Evolutionary conservation across 1,140 invertebrate species (phyloP).

Genomic region (Homalodisca vitripennis): DNA sequence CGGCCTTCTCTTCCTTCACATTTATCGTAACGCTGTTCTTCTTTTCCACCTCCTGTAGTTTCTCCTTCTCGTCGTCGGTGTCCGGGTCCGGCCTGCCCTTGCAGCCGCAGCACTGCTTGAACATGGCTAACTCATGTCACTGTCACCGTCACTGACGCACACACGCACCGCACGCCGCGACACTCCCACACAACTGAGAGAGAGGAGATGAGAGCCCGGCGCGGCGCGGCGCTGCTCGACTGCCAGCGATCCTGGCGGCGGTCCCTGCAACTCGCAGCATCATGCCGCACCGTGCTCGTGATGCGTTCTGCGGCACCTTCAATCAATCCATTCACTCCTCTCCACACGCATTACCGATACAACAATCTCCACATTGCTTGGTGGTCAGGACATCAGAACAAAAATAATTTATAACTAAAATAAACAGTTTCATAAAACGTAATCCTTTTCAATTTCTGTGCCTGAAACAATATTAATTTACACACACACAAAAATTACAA

Average conservation of each 20-base stretch:
- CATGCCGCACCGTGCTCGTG: too few species aligned
- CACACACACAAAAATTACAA: too few species aligned
- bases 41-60: neutral
- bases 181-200: neutral
- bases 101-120: slow-evolving; percentile 34
- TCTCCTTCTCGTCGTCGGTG: neutral
- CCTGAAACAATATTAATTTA: too few species aligned
- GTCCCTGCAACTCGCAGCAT: neutral
- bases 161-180: neutral
- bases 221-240: neutral
- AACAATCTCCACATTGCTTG: too few species aligned
- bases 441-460: too few species aligned
- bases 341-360: too few species aligned
- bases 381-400: too few species aligned
- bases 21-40: neutral
- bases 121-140: slow-evolving; percentile 22
- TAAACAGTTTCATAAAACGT: too few species aligned
- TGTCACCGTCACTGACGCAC: neutral
- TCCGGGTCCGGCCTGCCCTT: slow-evolving; percentile 7
- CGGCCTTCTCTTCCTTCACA: neutral
- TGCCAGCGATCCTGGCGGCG: neutral
- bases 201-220: too few species aligned
- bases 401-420: too few species aligned
- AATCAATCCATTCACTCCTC: neutral
- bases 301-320: neutral